These are phyloP conservation scores for Apostichopus californicus DNA, from an alignment of 35 echinoderm and acorn worm species.

Conservation along the genomic window DNA sequence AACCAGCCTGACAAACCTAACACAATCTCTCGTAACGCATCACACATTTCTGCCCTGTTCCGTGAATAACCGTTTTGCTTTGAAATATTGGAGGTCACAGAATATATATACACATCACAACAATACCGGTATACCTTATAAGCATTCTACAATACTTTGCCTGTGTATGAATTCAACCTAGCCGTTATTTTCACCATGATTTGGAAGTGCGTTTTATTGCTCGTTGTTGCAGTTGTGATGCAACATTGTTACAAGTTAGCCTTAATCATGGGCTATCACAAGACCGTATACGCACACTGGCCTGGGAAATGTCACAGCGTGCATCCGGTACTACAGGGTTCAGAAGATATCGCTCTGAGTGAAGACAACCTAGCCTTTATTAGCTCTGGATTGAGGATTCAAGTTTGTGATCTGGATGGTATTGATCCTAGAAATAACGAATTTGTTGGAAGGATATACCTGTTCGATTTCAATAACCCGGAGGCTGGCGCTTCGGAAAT, in stretches of 20 bases:
- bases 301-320: constrained; percentile 2
- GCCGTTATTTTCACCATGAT: background rate
- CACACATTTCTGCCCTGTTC: too few relatives aligned
- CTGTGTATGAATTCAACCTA: too few relatives aligned
- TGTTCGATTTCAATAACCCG: constrained; percentile 29
- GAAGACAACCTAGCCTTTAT: background rate
- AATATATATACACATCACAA: too few relatives aligned
- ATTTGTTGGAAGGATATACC: constrained; percentile 11
- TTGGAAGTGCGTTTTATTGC: background rate
- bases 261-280: constrained; percentile 24
- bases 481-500: constrained; percentile 10
- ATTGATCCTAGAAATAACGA: constrained; percentile 3
- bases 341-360: background rate
- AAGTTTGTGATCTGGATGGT: background rate
- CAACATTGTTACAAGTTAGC: constrained; percentile 15
- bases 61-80: too few relatives aligned
- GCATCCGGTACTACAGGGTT: background rate
- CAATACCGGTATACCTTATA: too few relatives aligned
- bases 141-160: too few relatives aligned
- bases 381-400: background rate
- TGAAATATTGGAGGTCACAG: too few relatives aligned
- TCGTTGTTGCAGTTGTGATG: background rate
- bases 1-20: too few relatives aligned
- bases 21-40: too few relatives aligned
- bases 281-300: constrained; percentile 17